Evolutionary conservation across 2,797 vertebrate species (phyloP).

Genomic region (Austrolebias charrua): DNA sequence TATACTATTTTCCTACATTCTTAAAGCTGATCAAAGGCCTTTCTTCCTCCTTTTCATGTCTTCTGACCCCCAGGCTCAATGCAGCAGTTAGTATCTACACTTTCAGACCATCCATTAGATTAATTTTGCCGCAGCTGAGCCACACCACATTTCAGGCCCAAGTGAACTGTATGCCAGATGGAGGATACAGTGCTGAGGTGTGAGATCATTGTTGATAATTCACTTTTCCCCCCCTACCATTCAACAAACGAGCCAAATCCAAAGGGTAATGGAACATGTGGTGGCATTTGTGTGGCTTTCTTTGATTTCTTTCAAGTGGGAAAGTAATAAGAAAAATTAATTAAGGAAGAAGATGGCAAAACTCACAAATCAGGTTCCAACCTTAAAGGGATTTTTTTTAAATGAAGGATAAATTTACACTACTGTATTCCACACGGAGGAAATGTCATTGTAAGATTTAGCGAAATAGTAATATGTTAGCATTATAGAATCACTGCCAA

Average conservation of each 20-base stretch:
- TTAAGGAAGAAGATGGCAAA: conserved; percentile 8
- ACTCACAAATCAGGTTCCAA: conserved; percentile 33
- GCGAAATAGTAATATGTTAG: conserved; percentile 4
- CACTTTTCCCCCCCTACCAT: conserved; percentile 69
- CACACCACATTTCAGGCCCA: conserved; percentile 49
- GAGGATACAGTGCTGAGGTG: conserved; percentile 49
- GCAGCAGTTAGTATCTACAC: conserved; percentile 33
- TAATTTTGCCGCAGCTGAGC: conserved; percentile 71
- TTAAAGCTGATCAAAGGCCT: conserved; percentile 5
- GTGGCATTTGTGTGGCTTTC: conserved; percentile 24
- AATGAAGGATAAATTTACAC: too few species aligned
- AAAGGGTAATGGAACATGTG: conserved; percentile 51
- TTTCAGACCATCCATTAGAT: conserved; percentile 66
- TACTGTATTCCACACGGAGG: too few species aligned
- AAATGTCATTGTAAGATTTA: neutral
- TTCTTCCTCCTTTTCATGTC: neutral
- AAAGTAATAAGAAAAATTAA: neutral
- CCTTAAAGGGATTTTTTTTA: neutral
- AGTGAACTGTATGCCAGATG: conserved; percentile 70
- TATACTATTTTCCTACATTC: conserved; percentile 1
- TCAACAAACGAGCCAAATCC: conserved; percentile 47
- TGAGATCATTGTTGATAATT: conserved; percentile 80
- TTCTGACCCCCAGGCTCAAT: conserved; percentile 10
- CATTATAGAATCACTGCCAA: conserved; percentile 17
- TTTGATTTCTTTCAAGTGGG: conserved; percentile 43